phyloP scores from a whole-genome alignment of 2,888 invertebrate genomes.

The Hemaris fuciformis region DNA sequence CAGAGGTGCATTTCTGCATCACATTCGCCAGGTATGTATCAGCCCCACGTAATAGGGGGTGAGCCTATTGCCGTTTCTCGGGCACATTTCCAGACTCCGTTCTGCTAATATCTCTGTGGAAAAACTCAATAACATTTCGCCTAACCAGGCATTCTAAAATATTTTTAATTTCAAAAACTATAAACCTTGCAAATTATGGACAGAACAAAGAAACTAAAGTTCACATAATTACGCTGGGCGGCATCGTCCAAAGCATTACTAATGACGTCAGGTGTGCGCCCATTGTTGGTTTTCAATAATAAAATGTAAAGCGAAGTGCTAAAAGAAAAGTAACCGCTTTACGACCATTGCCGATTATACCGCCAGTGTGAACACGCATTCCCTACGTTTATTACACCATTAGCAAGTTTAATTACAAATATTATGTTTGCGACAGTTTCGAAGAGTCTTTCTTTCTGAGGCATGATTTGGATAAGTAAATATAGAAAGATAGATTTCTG shows the following conservation, averaged over 20 bases:
- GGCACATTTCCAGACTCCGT: too few species aligned
- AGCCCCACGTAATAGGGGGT: too few species aligned
- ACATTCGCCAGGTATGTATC: too few species aligned
- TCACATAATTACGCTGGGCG: constrained; percentile 35
- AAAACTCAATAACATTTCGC: too few species aligned
- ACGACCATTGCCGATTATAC: constrained; percentile 59
- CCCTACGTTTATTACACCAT: constrained; percentile 40
- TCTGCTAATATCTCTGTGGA: too few species aligned
- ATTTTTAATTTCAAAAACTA: neutral
- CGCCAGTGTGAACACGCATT: constrained; percentile 36
- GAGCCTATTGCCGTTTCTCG: too few species aligned
- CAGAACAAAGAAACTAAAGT: constrained; percentile 23
- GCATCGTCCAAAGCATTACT: constrained; percentile 49
- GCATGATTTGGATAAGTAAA: too few species aligned
- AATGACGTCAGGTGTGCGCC: constrained; percentile 55
- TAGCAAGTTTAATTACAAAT: constrained; percentile 13
- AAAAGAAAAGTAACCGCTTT: constrained; percentile 64
- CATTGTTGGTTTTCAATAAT: constrained; percentile 67
- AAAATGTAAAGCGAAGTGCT: constrained; percentile 57
- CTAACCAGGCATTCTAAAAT: too few species aligned
- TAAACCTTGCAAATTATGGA: constrained; percentile 14
- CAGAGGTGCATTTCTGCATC: too few species aligned
- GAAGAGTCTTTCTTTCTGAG: neutral
- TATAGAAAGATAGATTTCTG: too few species aligned
- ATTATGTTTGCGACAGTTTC: neutral